Evolutionary conservation across 2,113 vertebrate species (phyloP).

Genomic region (Brachyhypopomus occidentalis): DNA sequence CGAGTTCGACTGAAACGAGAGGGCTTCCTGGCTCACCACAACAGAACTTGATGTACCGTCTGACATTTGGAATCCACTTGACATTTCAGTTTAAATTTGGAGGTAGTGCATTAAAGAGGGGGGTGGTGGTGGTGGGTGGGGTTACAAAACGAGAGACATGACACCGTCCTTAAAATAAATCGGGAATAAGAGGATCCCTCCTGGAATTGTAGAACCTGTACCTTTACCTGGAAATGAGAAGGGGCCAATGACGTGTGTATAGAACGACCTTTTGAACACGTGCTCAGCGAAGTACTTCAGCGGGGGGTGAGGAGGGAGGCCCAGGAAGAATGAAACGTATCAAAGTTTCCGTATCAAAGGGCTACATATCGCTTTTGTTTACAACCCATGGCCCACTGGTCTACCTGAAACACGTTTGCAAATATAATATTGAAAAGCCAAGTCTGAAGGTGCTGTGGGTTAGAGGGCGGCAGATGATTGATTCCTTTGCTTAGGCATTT

Average conservation of each 20-base stretch:
- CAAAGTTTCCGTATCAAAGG: background rate
- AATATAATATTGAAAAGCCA: background rate
- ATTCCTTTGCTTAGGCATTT: background rate
- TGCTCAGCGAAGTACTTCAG: background rate
- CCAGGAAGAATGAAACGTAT: background rate
- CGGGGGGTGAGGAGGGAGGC: background rate
- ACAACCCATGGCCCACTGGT: background rate
- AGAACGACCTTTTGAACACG: background rate
- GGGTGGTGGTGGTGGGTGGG: background rate
- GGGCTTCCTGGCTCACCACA: constrained; percentile 13
- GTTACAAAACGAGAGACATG: constrained; percentile 24
- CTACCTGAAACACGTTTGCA: background rate
- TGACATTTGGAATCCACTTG: constrained; percentile 56
- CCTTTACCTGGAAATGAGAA: constrained; percentile 1
- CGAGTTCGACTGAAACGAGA: background rate
- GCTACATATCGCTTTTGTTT: constrained; percentile 28
- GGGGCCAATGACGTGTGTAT: background rate
- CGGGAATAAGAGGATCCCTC: background rate
- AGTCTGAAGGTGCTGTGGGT: background rate
- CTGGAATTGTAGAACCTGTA: background rate
- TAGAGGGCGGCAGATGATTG: background rate
- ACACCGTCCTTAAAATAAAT: background rate
- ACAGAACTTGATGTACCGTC: constrained; percentile 10
- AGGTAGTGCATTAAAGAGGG: constrained; percentile 16
- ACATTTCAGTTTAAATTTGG: constrained; percentile 49